Evolutionary conservation across 2,113 vertebrate species (phyloP), one percentile per base, ranked within the genome.

Genomic region (Myotis yumanensis): DNA sequence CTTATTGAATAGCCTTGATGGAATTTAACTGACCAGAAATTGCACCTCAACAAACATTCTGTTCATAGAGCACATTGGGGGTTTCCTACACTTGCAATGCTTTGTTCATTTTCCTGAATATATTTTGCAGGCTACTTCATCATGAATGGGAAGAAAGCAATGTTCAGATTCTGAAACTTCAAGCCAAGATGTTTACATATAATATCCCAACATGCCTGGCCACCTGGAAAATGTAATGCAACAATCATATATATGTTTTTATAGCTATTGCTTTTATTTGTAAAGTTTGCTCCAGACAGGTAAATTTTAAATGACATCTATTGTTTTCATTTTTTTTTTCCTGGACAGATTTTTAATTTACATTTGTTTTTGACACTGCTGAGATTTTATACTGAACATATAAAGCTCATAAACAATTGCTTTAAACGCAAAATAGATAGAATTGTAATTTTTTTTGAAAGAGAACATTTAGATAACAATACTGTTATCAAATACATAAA

Each of bases 221-320:
- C 98, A 98, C 97, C 98, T 99, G 99, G 99, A 99, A 99, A 98
- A 99, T 99, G 99, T 99, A 98, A 99, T 99, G 98, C 98, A 98
- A 97, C 98, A 99, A 98, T 98, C 97, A 98, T 98, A 98, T 98
- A 98, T 98, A 98, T 98, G 98, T 98, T 98, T 98, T 98, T 98
- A 96, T 98, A 98, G 97, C 96, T 98, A 98, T 97, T 98, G 90
- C 96, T 98, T 98, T 98, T 98, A 95, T 98, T 98, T 97, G 57
- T 98, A 98, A 98, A 97, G 94, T 98, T 98, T 98, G 97, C 97
- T 97, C 97, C 98, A 96, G 97, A 98, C 98, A 99, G 98, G 98
- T 99, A 98, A 98, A 98, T 98, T 95, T 97, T 94, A 98, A 98
- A 96, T 18, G 96, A 88, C 81, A 81, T 79, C 71, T 93, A 0